phyloP scores from a whole-genome alignment of 1,140 invertebrate species.

The Penaeus vannamei region DNA sequence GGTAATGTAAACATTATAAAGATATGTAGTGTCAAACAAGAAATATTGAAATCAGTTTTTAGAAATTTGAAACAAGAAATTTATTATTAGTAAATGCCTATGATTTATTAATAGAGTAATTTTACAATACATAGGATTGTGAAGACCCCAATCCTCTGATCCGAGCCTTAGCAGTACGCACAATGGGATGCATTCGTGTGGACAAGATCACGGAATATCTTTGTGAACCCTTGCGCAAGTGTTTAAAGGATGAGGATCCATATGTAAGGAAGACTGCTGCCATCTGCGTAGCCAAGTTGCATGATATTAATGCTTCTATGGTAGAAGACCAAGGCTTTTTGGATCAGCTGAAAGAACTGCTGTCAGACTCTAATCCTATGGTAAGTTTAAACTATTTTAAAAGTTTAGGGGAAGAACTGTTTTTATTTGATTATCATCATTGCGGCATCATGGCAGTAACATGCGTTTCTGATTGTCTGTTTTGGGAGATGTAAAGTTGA shows the following conservation, averaged over 20 bases:
- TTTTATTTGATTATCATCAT: background rate
- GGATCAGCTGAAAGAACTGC: slow-evolving; percentile 95
- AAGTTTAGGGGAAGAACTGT: background rate
- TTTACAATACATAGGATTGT: slow-evolving; percentile 84
- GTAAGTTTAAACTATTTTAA: slow-evolving; percentile 73
- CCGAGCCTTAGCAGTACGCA: slow-evolving; percentile 96
- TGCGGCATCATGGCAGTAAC: too few species aligned
- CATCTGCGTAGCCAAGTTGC: slow-evolving; percentile 98
- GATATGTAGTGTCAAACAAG: too few species aligned
- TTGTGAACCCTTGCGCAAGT: slow-evolving; percentile 98
- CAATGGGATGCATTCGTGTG: slow-evolving; percentile 99
- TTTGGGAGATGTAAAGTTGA: too few species aligned
- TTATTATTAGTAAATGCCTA: background rate
- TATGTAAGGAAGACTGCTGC: slow-evolving; percentile 99
- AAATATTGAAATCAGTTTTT: too few species aligned
- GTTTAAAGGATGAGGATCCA: slow-evolving; percentile 98
- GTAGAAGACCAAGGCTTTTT: slow-evolving; percentile 99
- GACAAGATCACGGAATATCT: slow-evolving; percentile 99
- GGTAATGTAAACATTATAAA: slow-evolving; percentile 75
- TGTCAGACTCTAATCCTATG: slow-evolving; percentile 99
- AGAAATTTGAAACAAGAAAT: background rate
- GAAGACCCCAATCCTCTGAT: slow-evolving; percentile 99
- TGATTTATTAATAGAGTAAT: background rate
- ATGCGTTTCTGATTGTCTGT: too few species aligned
- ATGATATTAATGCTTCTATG: slow-evolving; percentile 97